A percentile compares a stretch with the other conserved stretches of the same genome.
phyloP scores from a whole-genome alignment of 2,797 vertebrate species.

The Amblyraja radiata region DNA sequence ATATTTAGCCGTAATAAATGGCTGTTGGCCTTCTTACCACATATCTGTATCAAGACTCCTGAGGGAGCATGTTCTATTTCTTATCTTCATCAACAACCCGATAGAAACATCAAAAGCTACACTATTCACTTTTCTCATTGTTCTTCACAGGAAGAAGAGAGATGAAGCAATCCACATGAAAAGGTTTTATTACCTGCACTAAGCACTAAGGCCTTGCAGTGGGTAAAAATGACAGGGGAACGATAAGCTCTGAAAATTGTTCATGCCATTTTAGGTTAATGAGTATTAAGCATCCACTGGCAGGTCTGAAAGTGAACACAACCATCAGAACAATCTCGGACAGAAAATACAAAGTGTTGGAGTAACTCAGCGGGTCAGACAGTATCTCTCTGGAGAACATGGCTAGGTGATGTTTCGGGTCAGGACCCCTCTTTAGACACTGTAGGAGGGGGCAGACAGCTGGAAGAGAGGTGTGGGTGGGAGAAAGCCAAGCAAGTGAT shows the following conservation, averaged over 20 bases:
- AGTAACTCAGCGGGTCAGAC: too few relatives aligned
- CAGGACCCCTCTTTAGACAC: too few relatives aligned
- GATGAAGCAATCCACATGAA: not conserved
- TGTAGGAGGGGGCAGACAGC: too few relatives aligned
- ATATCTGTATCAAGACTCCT: not conserved
- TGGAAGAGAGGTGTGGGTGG: too few relatives aligned
- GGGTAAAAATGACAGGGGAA: not conserved
- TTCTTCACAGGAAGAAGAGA: not conserved
- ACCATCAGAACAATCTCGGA: too few relatives aligned
- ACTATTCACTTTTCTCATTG: not conserved
- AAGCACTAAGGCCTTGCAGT: not conserved
- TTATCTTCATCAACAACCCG: not conserved
- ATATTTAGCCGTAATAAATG: not conserved
- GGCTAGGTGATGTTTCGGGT: too few relatives aligned
- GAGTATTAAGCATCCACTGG: not conserved
- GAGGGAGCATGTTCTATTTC: constrained; percentile 12
- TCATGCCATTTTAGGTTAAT: not conserved
- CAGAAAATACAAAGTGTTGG: too few relatives aligned
- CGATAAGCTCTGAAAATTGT: not conserved
- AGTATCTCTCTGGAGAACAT: too few relatives aligned
- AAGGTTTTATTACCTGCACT: not conserved
- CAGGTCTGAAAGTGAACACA: not conserved
- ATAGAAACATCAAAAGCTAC: not conserved
- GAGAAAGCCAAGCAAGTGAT: too few relatives aligned
- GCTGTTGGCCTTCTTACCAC: not conserved